These are phyloP conservation scores for Campylomormyrus numenius DNA, from an alignment of 2,113 vertebrate species.

Conservation along the genomic window DNA sequence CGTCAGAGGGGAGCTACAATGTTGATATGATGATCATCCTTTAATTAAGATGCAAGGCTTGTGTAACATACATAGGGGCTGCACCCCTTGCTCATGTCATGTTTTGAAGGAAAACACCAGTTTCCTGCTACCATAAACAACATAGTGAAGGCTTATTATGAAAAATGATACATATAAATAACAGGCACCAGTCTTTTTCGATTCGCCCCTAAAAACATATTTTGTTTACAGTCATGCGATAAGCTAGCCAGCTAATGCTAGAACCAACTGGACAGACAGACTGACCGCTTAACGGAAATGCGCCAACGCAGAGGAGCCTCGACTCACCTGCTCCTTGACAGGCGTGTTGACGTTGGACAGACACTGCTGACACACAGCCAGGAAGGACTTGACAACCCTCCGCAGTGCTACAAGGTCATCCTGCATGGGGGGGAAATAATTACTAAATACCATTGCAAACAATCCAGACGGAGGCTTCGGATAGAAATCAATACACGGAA, in stretches of 20 bases:
- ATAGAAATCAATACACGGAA: neutral
- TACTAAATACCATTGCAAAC: neutral
- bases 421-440: conserved; percentile 50
- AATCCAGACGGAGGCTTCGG: neutral
- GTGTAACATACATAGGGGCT: neutral
- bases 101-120: neutral
- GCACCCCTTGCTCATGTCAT: neutral
- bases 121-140: neutral
- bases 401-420: conserved; percentile 91
- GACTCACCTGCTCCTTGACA: conserved; percentile 91
- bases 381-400: conserved; percentile 94
- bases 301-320: neutral
- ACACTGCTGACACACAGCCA: conserved; percentile 97
- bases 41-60: neutral
- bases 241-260: neutral
- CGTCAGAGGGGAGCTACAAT: neutral
- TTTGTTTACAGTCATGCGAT: neutral
- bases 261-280: neutral
- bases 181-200: neutral
- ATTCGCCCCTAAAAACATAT: neutral
- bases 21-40: neutral
- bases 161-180: neutral
- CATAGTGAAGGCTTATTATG: neutral
- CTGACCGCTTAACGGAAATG: neutral
- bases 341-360: conserved; percentile 97